Evolutionary conservation across 1,140 invertebrate genomes (phyloP).

Genomic region (Eufriesea mexicana): DNA sequence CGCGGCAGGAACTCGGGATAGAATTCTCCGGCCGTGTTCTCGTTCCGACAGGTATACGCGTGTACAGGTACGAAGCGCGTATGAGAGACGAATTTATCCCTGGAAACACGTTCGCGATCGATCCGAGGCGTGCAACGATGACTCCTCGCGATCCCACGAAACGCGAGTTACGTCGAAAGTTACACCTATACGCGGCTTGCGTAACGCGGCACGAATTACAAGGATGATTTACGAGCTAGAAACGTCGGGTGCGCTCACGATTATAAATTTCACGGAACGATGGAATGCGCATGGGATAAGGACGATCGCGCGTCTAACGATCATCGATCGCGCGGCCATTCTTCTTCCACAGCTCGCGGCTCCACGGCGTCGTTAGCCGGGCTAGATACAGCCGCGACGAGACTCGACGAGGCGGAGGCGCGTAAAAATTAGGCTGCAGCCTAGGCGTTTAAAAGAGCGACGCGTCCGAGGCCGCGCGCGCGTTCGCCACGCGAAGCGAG

Average conservation of each 20-base stretch:
- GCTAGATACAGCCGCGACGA: neutral
- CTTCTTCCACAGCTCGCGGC: neutral
- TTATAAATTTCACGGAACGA: constrained; percentile 30
- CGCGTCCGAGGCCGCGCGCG: constrained; percentile 60
- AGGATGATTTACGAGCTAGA: constrained; percentile 20
- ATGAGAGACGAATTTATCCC: neutral
- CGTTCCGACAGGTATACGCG: too few species aligned
- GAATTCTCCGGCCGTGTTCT: neutral
- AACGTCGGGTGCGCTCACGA: neutral
- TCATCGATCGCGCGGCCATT: neutral
- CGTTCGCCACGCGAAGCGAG: constrained; percentile 48
- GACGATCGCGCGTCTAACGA: constrained; percentile 2
- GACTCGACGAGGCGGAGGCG: neutral
- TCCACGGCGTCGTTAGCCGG: neutral
- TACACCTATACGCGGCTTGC: neutral
- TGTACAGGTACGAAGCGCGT: too few species aligned
- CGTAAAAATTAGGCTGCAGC: constrained; percentile 36
- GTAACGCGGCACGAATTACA: constrained; percentile 27
- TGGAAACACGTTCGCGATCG: neutral
- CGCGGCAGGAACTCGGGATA: neutral
- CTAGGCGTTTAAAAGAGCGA: constrained; percentile 45
- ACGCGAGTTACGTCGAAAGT: constrained; percentile 9
- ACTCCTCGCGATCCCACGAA: neutral
- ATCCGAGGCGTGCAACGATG: too few species aligned
- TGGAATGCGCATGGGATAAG: neutral